Base-by-base conservation (phyloP, 2,888 invertebrate genomes). In the Dolomedes plantarius region DNA sequence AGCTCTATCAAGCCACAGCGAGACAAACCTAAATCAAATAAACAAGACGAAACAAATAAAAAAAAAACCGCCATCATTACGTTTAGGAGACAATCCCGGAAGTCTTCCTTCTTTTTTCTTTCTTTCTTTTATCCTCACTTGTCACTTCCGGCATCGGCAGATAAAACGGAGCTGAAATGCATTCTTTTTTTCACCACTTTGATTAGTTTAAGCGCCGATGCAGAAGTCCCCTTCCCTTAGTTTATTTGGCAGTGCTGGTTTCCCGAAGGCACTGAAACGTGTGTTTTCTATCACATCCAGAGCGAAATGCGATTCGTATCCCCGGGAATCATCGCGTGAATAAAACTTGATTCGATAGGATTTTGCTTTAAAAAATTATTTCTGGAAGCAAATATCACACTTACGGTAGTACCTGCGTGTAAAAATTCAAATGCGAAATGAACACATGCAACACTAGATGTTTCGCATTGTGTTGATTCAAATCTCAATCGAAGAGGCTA, bases 81-180 rank as follows among this genome's bases (percentile, higher is more conserved):
- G 73, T 71, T 76, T 29, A 71, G 65, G 32, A 76, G 65, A 64
- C 36, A 65, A 77, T 77, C 36, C 83, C 77, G 83, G 77, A 83
- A 77, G 72, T 72, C 46, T 77, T 67, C 72, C 67, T 80, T 74
- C 46, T 46, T 46, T 13, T 23, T 36, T 64, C 65, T 73, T 65
- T 36, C 9, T 36, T 36, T 36, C 7, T 36, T 36, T n/a, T n/a
- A 5, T 16, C 6, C 56, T 56, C 62, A 69, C 81, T 81, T 75
- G 69, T 75, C 46, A 81, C 81, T 81, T 81, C 81, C 81, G 81
- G 81, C 23, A 65, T 56, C 46, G 81, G 69, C 81, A 74, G 80
- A 80, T 74, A 81, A 74, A 81, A 81, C 75, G 62, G 75, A 75
- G 62, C 75, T 69, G 75, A 75, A 80, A 46, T 71, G 19, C n/a